Percentiles rank a stretch among this genome's conserved stretches.
Conservation (phyloP, 2,888 invertebrate genomes). For the Cerceris ruficornis region DNA sequence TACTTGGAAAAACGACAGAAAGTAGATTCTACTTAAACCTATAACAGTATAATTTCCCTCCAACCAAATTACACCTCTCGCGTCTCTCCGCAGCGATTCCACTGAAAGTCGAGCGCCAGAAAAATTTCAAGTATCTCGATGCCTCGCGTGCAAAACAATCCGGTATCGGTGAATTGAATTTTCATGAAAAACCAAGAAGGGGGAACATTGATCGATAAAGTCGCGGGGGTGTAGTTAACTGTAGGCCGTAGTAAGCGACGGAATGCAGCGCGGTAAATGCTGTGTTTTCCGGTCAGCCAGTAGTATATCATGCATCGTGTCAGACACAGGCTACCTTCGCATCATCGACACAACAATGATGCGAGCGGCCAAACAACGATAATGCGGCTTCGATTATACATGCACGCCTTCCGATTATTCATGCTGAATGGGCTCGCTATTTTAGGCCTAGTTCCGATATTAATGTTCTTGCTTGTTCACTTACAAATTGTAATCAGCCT, state of each 20-base stretch:
- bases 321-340: conserved; percentile 44
- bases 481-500: no score
- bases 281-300: conserved; percentile 46
- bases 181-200: neutral
- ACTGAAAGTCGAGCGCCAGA: no score
- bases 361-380: conserved; percentile 28
- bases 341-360: conserved; percentile 42
- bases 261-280: conserved; percentile 18
- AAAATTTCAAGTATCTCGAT: no score
- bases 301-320: conserved; percentile 57
- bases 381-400: conserved; percentile 19
- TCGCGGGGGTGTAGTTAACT: neutral
- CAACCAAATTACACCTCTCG: no score
- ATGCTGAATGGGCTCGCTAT: neutral
- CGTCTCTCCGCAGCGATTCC: no score
- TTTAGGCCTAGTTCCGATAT: no score
- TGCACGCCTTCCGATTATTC: conserved; percentile 15
- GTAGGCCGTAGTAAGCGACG: neutral
- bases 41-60: no score
- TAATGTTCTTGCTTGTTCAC: no score
- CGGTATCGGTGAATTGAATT: no score
- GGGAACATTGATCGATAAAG: conserved; percentile 5
- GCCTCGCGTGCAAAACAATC: no score
- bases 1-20: no score
- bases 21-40: no score